These are phyloP conservation scores for Serranus cabrilla DNA, from an alignment of 2,797 vertebrate genomes.

Conservation along the genomic window DNA sequence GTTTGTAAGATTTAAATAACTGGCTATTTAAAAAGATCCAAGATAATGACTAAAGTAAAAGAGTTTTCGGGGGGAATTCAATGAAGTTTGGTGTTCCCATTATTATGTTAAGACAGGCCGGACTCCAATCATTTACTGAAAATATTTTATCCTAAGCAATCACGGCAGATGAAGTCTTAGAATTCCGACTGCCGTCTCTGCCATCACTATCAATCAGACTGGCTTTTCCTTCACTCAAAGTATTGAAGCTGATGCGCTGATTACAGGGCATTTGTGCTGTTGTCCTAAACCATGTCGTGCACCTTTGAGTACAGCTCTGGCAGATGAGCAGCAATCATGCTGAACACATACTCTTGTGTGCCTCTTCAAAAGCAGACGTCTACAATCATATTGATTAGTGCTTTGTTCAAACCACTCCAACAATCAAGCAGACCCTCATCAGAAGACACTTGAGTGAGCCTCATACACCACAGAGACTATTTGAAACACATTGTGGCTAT, in stretches of 20 bases:
- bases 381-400: slow-evolving; percentile 82
- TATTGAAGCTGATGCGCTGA: slow-evolving; percentile 53
- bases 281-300: slow-evolving; percentile 58
- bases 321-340: slow-evolving; percentile 75
- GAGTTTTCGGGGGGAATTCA: slow-evolving; percentile 15
- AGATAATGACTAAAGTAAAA: slow-evolving; percentile 21
- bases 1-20: slow-evolving; percentile 35
- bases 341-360: slow-evolving; percentile 65
- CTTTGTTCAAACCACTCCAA: slow-evolving; percentile 79
- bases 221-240: slow-evolving; percentile 37
- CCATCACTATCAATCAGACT: slow-evolving; percentile 44
- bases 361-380: slow-evolving; percentile 75
- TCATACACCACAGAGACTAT: slow-evolving; percentile 54
- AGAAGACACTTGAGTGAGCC: slow-evolving; percentile 62
- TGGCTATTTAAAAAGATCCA: slow-evolving; percentile 34
- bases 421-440: slow-evolving; percentile 78
- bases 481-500: slow-evolving; percentile 61
- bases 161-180: slow-evolving; percentile 20
- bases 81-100: slow-evolving; percentile 23
- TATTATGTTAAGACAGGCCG: slow-evolving; percentile 27
- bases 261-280: slow-evolving; percentile 56
- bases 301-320: slow-evolving; percentile 59
- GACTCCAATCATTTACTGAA: slow-evolving; percentile 29
- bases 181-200: slow-evolving; percentile 28
- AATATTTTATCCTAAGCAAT: slow-evolving; percentile 49